Base-by-base conservation (phyloP, 1,140 invertebrate species). In the Neuroterus valhalla region DNA sequence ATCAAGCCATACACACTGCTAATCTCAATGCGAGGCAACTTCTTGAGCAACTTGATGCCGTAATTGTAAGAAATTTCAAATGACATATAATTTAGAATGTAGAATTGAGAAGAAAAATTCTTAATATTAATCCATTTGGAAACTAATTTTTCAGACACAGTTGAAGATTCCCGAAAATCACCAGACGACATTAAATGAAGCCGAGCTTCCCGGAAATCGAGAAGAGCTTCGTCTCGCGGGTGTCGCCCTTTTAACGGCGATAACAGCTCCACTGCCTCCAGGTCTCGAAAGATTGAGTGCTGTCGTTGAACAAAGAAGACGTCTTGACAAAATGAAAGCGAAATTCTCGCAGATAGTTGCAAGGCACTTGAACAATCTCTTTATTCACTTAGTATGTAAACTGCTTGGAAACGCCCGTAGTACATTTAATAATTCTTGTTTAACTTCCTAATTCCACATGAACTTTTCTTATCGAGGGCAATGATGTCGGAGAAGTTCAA, bases 331-430 rank as follows among this genome's bases (percentile, higher is more conserved):
- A 88, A 93, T 95, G 74, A 94, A 94, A 85, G 92, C 93, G n/a
- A 95, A 94, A 88, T 97, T 98, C 88, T 95, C 96, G 11, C 92
- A 94, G 67, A 94, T 94, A 26, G 92, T 98, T 21, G 94, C 94
- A 45, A 92, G 96, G 45, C 96, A 98, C 89, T 90, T 99, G 15
- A 98, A 97, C 85, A 98, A 98, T 91, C 91, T 97, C 46, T 97
- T 98, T 77, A 97, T 98, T 85, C 96, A 98, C 90, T 93, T 97
- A 89, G 96, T 95, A 82, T 77, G 78, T 72, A n/a, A 66, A 8
- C 31, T 38, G 5, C 1, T 38, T 1, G 6, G 6, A 1, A 38
- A 10, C 10, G 6, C 10, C 10, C 6, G 0, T 38, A 38, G 10
- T 38, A 38, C 10, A 38, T 38, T 2, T 26, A 26, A 26, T 26